Base-by-base conservation (phyloP, 2,888 invertebrate genomes). In the Hydrotaea diabolus region DNA sequence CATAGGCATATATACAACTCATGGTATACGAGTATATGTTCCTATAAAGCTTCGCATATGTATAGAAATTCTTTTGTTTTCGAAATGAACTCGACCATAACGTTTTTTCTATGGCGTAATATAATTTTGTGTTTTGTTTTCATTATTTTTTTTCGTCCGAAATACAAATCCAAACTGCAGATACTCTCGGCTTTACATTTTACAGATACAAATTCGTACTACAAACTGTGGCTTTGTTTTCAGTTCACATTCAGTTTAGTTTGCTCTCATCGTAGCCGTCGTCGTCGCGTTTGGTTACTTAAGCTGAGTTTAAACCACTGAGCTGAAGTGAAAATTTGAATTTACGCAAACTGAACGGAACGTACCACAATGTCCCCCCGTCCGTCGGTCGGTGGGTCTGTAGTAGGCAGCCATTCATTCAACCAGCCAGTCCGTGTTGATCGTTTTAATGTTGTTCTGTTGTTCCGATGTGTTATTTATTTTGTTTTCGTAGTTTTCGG, bases 61-160 rank as follows among this genome's bases (percentile, higher is more conserved):
- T 55, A 76, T 23, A 82, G 7, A 85, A 85, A 82, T 90, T 90
- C 89, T 91, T 91, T 88, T 90, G 89, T 89, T 90, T 91, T 92
- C 92, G 87, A 89, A 89, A 89, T 89, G 89, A 91, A 91, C 90
- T 92, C 91, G 89, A 91, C 91, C 92, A 90, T 91, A 90, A 91
- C 91, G 90, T 87, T 91, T 91, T 85, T 91, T 91, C 90, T 91
- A 90, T 90, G 91, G 91, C 91, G 91, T 89, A 90, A 90, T 85
- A 85, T 85, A 76, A 82, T 69, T 69, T 69, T 69, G 66, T 66
- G 62, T 62, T 62, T 62, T 62, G 26, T 59, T 59, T 59, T 13
- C n/a, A 55, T 59, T 59, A 26, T 75, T 77, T 82, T 86, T 82
- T 83, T 66, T 66, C 84, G 82, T 79, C 69, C 76, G 69, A 80